Conservation (phyloP, 2,888 invertebrate species). For the Bellardia bayeri region DNA sequence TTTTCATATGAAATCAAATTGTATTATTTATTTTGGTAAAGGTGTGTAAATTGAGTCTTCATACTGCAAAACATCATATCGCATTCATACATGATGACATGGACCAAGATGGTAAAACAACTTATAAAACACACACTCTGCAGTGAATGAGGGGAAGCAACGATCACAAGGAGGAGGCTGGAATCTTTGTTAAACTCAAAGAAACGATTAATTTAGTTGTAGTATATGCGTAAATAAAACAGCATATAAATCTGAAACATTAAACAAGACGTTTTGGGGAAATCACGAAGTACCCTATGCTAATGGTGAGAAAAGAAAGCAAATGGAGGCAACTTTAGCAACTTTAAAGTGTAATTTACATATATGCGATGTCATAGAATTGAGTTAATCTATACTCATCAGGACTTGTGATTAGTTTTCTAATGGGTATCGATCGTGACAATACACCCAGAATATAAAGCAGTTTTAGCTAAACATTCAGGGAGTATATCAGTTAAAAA, state of each 20-base stretch:
- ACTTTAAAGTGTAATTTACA: no score
- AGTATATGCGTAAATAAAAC: constrained; percentile 60
- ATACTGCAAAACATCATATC: constrained; percentile 28
- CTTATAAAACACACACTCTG: not conserved
- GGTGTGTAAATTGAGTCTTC: constrained; percentile 73
- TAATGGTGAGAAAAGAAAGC: no score
- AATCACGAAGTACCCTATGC: constrained; percentile 12
- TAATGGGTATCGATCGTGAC: no score
- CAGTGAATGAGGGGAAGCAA: not conserved
- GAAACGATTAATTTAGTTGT: constrained; percentile 66
- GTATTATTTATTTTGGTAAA: constrained; percentile 64
- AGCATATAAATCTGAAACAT: not conserved
- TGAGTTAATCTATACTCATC: no score
- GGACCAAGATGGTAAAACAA: constrained; percentile 1
- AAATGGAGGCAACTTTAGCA: no score
- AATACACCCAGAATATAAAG: no score
- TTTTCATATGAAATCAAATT: constrained; percentile 42
- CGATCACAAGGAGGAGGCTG: constrained; percentile 39
- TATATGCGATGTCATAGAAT: no score
- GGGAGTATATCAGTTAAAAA: no score
- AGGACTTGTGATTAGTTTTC: no score
- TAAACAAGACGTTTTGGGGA: not conserved
- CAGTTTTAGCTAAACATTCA: no score
- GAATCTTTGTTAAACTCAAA: constrained; percentile 30
- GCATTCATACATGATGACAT: constrained; percentile 32